Evolutionary conservation across 2,113 vertebrate genomes (phyloP).

Genomic region (Atherinomorus stipes): DNA sequence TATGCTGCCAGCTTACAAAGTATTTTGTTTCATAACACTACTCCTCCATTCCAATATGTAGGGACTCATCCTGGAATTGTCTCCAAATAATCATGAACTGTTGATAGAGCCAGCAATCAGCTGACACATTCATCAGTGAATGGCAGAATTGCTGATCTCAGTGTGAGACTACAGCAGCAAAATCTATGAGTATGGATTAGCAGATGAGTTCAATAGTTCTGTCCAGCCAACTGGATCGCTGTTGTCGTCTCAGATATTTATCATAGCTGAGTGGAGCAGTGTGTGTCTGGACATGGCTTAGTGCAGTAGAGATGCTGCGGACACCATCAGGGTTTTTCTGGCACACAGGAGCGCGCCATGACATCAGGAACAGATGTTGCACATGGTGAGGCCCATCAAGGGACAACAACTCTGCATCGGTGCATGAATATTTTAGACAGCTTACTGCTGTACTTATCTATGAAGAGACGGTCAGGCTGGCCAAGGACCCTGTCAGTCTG

Average conservation of each 20-base stretch:
- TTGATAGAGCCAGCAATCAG: conserved; percentile 66
- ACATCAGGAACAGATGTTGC: conserved; percentile 83
- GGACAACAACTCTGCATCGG: conserved; percentile 78
- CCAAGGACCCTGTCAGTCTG: conserved; percentile 60
- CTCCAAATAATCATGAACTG: conserved; percentile 52
- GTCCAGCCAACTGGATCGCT: conserved; percentile 58
- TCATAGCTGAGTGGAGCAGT: conserved; percentile 43
- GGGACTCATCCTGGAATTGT: conserved; percentile 35
- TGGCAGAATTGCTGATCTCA: conserved; percentile 74
- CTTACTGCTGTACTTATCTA: conserved; percentile 77
- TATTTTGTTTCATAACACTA: conserved; percentile 30
- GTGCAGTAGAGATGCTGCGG: conserved; percentile 53
- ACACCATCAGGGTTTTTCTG: conserved; percentile 74
- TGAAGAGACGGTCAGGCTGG: conserved; percentile 58
- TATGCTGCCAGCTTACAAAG: conserved; percentile 23
- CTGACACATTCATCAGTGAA: conserved; percentile 70
- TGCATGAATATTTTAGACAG: conserved; percentile 81
- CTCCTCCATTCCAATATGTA: conserved; percentile 8
- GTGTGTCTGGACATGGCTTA: conserved; percentile 54
- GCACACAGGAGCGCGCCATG: conserved; percentile 69
- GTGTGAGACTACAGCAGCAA: conserved; percentile 62
- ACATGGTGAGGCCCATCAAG: conserved; percentile 76
- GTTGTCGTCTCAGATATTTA: conserved; percentile 67
- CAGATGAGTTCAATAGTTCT: conserved; percentile 64
- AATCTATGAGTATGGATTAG: conserved; percentile 78